These are phyloP conservation scores for Acleris emargana DNA, from an alignment of 2,888 invertebrate species.

Conservation along the genomic window DNA sequence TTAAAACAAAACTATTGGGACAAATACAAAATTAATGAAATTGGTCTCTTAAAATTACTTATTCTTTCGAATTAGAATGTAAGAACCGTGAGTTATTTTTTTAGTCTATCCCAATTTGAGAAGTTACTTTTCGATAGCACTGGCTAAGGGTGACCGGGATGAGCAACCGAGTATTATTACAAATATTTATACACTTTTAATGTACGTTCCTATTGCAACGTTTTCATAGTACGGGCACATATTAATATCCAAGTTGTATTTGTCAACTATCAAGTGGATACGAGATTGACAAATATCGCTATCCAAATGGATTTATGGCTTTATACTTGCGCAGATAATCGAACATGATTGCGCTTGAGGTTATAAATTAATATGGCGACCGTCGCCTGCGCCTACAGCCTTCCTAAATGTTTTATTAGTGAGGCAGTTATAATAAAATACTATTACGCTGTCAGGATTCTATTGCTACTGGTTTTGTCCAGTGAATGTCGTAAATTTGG, in stretches of 20 bases:
- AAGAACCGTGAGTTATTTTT: too few species aligned
- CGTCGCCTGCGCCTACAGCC: constrained; percentile 10
- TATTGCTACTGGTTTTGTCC: constrained; percentile 16
- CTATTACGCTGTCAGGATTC: constrained; percentile 16
- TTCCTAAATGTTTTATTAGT: constrained; percentile 26
- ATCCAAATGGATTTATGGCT: constrained; percentile 51
- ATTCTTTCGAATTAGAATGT: too few species aligned
- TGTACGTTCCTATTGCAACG: background rate
- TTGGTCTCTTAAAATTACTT: too few species aligned
- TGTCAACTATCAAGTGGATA: constrained; percentile 45
- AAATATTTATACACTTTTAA: too few species aligned
- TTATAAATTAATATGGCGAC: constrained; percentile 41
- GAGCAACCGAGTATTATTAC: too few species aligned
- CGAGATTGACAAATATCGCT: constrained; percentile 38
- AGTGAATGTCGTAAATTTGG: background rate
- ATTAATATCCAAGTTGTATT: constrained; percentile 44
- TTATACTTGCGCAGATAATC: constrained; percentile 40
- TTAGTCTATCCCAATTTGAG: too few species aligned
- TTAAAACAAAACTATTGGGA: too few species aligned
- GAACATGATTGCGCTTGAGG: constrained; percentile 38
- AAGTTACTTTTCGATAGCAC: too few species aligned
- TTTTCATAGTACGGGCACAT: background rate
- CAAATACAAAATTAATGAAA: too few species aligned
- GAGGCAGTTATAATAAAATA: constrained; percentile 18
- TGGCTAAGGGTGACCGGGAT: too few species aligned